Conservation (phyloP, 1,140 invertebrate species). For the Carposina sasakii region DNA sequence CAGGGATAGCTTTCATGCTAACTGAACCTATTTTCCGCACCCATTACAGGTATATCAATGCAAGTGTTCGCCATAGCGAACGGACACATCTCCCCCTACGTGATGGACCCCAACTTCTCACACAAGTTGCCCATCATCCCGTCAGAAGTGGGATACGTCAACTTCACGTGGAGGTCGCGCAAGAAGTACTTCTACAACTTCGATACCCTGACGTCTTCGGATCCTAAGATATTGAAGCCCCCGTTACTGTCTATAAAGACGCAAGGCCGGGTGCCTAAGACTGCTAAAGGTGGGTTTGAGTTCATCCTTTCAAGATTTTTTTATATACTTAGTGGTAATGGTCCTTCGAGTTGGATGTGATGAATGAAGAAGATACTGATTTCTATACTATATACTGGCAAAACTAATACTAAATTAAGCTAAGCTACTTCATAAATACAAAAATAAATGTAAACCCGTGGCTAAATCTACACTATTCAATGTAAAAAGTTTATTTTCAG, state of each 20-base stretch:
- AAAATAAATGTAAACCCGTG: no score
- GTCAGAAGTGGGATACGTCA: slow-evolving; percentile 90
- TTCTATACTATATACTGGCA: no score
- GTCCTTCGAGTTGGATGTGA: no score
- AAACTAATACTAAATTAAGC: no score
- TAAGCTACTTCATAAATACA: no score
- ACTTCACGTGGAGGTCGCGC: slow-evolving; percentile 93
- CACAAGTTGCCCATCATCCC: slow-evolving; percentile 91
- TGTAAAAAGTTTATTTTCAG: slow-evolving; percentile 74
- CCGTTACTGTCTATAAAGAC: slow-evolving; percentile 91
- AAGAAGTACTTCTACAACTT: slow-evolving; percentile 93
- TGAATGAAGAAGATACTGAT: no score
- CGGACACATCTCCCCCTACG: slow-evolving; percentile 87
- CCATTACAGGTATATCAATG: slow-evolving; percentile 82
- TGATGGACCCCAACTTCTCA: slow-evolving; percentile 91
- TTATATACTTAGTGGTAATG: no score
- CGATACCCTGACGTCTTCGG: slow-evolving; percentile 86
- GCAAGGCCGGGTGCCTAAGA: slow-evolving; percentile 86
- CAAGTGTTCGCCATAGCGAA: slow-evolving; percentile 91
- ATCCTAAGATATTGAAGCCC: slow-evolving; percentile 86
- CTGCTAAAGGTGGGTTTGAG: slow-evolving; percentile 82
- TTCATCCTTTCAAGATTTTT: no score
- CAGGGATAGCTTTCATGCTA: no score
- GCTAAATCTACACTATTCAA: no score
- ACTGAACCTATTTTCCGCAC: no score